These are phyloP conservation scores for Etheostoma nigrum DNA, from an alignment of 2,797 vertebrate genomes.

Conservation along the genomic window DNA sequence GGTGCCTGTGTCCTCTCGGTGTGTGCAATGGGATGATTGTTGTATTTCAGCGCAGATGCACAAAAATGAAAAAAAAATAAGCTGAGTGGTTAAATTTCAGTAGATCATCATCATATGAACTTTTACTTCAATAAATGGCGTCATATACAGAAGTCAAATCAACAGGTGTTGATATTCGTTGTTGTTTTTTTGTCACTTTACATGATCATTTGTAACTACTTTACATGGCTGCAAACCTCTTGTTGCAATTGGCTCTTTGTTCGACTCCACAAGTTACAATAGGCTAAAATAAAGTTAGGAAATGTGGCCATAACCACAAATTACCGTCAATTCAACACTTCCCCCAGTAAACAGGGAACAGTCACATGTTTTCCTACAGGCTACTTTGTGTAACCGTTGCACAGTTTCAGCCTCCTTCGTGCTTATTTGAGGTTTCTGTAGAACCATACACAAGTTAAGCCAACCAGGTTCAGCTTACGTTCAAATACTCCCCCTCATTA, in stretches of 20 bases:
- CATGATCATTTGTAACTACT: not conserved
- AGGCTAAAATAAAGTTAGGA: conserved; percentile 27
- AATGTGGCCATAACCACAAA: conserved; percentile 43
- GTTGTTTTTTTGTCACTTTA: not conserved
- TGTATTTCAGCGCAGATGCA: conserved; percentile 41
- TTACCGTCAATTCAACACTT: conserved; percentile 37
- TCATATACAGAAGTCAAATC: not conserved
- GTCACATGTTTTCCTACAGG: not conserved
- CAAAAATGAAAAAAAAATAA: conserved; percentile 4
- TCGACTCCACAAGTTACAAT: conserved; percentile 1
- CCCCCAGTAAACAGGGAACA: conserved; percentile 12
- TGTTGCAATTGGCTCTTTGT: not conserved
- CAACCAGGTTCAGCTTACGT: conserved; percentile 81
- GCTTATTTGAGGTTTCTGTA: conserved; percentile 45
- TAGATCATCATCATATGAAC: not conserved
- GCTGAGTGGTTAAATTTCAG: not conserved
- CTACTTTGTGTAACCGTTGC: conserved; percentile 34
- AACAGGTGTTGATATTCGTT: conserved; percentile 48
- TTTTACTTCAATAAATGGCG: no score
- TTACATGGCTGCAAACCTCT: not conserved
- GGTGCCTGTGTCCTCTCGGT: conserved; percentile 66
- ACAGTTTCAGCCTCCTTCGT: conserved; percentile 32
- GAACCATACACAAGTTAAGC: conserved; percentile 66
- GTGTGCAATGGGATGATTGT: conserved; percentile 50
- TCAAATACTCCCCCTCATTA: conserved; percentile 81